These are phyloP conservation scores for Cepaea hortensis DNA, from an alignment of 2,888 invertebrate genomes.

Conservation along the genomic window DNA sequence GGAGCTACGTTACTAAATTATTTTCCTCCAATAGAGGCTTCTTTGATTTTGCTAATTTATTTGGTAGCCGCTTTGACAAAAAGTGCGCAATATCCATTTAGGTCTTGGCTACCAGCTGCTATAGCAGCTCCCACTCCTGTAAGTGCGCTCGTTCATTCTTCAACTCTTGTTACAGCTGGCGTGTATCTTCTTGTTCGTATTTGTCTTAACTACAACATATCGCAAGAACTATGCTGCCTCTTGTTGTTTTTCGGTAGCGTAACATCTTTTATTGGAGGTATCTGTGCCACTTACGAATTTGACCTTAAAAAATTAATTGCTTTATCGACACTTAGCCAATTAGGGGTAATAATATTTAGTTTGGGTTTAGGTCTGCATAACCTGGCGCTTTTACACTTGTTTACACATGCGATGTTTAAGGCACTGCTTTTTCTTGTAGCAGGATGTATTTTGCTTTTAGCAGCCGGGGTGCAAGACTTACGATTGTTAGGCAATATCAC, in stretches of 20 bases:
- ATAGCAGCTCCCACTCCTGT: conserved; percentile 87
- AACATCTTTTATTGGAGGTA: conserved; percentile 72
- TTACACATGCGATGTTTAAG: conserved; percentile 86
- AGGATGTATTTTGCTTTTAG: conserved; percentile 82
- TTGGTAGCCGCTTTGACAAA: conserved; percentile 85
- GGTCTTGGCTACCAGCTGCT: conserved; percentile 85
- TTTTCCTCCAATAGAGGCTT: too few species aligned
- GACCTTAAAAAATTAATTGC: conserved; percentile 89
- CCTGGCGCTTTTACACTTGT: conserved; percentile 84
- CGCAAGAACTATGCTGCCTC: conserved; percentile 76
- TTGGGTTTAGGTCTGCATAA: conserved; percentile 79
- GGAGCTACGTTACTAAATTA: conserved; percentile 59
- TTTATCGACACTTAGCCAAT: conserved; percentile 85
- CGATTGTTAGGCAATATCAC: conserved; percentile 57
- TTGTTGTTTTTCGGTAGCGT: conserved; percentile 78
- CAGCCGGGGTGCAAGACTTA: too few species aligned
- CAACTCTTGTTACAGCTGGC: conserved; percentile 86
- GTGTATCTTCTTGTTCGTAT: conserved; percentile 86
- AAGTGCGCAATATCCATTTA: conserved; percentile 89
- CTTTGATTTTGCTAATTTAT: too few species aligned
- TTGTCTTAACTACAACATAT: conserved; percentile 78
- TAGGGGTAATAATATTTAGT: conserved; percentile 85
- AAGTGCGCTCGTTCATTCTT: conserved; percentile 87
- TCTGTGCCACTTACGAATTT: conserved; percentile 74
- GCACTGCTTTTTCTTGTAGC: conserved; percentile 86